Evolutionary conservation across 1,140 invertebrate species (phyloP), one percentile per base, ranked within the genome.

Genomic region (Cydia fagiglandana): DNA sequence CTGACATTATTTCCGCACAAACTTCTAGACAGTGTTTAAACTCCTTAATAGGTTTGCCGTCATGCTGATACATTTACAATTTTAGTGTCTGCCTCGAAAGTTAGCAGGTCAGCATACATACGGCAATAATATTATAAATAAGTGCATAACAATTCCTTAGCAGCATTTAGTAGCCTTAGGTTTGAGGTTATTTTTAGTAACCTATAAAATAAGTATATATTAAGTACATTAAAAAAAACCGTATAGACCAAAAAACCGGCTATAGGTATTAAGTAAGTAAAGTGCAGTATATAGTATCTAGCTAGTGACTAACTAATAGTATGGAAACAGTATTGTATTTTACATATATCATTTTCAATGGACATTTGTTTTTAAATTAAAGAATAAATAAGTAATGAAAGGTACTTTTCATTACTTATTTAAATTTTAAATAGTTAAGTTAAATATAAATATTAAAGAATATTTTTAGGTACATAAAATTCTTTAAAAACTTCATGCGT

Each of bases 21-120:
- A 30, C 12, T 70, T 66, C 45, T 74, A 70, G 75, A 76, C 64
- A 70, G 47, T 75, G 70, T 66, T 77, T 68, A 70, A 78, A 80
- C 75, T 78, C 76, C 75, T 75, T 80, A 80, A 78, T 80, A 70
- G 74, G 38, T 78, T 73, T 64, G 75, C 74, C 76, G 77, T 80
- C 77, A 77, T 30, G 64, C 64, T 66, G 64, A 30, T 1, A 24
- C 24, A 66, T 30, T 30, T 13, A 9, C 30, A 66, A 66, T 24
- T 24, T 66, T 66, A 66, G 24, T 15, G 24, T 4, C 64, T n/a
- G n/a, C 7, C 28, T 34, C 64, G 24, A 30, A 15, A 53, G 50
- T 17, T 53, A 53, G 50, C 5, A 15, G 10, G 50, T 53, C 5
- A 53, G 50, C 3, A 45, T 45, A 45, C 5, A 17, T 53, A 53